Evolutionary conservation across 2,113 vertebrate species (phyloP), one percentile per base, ranked within the genome.

Genomic region (Bagarius yarrelli): DNA sequence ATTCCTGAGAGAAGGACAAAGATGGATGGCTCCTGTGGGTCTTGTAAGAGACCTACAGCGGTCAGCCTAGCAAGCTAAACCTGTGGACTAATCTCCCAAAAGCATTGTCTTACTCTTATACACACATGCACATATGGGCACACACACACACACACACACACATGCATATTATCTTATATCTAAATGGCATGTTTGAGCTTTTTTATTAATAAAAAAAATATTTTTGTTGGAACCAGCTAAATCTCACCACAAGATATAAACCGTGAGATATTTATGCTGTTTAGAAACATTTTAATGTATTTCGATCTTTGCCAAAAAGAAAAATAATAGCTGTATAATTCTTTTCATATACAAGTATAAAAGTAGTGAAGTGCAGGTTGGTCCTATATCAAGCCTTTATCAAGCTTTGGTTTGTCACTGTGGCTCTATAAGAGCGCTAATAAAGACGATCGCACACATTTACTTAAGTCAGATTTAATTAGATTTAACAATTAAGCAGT

Each of bases 1-100:
- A 93, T 94, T 94, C 91, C 87, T 93, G 90, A 87, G 90, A 92
- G 87, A 88, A 88, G 59, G 81, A 81, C 73, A 70, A 89, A 92
- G 90, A 94, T 73, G 89, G 91, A 94, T 91, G 90, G 90, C 88
- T 92, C 92, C 88, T 86, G 15, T 13, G 75, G 83, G 92, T 71
- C 81, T 81, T 88, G 80, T 89, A 90, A 91, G 88, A 74, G 80
- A 57, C 63, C 50, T 85, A 86, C 92, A 70, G 73, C 23, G 44
- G 56, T 57, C 70, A 14, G 74, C 70, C 71, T 74, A 57, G 76
- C 50, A 63, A 75, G 59, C 69, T 60, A 14, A 83, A 82, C 86
- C 82, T 80, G 76, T 78, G 66, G 67, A 76, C 87, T 83, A 75
- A 80, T 63, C 76, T 82, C 69, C 34, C 34, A n/a, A 25, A 76